Evolutionary conservation across 2,888 invertebrate species (phyloP), one percentile per base, ranked within the genome.

Genomic region (Lithodes maja): DNA sequence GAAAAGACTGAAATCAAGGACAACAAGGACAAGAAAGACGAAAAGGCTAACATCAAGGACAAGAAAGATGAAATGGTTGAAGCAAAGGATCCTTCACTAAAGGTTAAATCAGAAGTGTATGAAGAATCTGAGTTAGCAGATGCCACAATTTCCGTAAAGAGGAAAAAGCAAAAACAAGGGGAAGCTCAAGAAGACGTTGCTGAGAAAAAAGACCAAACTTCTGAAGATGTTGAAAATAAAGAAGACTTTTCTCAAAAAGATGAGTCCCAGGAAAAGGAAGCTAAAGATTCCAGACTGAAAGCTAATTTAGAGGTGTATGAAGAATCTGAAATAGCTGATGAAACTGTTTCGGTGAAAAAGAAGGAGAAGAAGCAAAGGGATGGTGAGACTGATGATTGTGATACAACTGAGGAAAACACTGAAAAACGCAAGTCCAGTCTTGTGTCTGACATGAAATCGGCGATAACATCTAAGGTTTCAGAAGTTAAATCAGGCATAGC

Each of bases 121-220:
- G 74, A 74, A 3, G n/a, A 74, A 74, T 7, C 7, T 17, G n/a
- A 74, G 74, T 5, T 15, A 74, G 74, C 33, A 15, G 74, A 74
- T 3, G 74, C 3, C n/a, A n/a, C 15, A 9, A 68, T 61, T 12
- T 17, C 55, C 55, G 17, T 15, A 89, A 90, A 92, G 89, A 90
- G 92, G 75, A 85, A 92, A 85, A 90, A 89, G 53, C 87, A 87
- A 61, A 90, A 90, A 87, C 89, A 88, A 33, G 85, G 85, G 71
- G 89, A 91, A 80, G 92, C 53, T 75, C 90, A 74, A 90, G 92
- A 79, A 85, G 33, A 74, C 3, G n/a, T 15, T 7, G 74, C 17
- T 53, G 52, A 74, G 5, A 53, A 9, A 0, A 83, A 83, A 33
- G 74, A 12, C 3, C 5, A 74, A 71, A 55, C 33, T 33, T 33